phyloP scores from a whole-genome alignment of 1,140 invertebrate species.

The Heliconius himera region DNA sequence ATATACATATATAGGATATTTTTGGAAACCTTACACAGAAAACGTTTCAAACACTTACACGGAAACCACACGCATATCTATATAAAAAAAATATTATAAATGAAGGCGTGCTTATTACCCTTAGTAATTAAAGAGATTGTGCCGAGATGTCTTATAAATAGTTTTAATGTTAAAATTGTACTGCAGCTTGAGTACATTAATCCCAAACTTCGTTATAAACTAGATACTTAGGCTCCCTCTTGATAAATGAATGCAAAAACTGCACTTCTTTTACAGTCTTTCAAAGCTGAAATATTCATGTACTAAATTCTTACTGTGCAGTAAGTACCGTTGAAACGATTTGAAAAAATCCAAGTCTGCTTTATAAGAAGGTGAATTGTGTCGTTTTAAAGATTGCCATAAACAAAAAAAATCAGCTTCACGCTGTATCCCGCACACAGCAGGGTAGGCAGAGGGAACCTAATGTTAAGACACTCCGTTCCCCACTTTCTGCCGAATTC shows the following conservation, averaged over 20 bases:
- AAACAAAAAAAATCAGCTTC: not conserved
- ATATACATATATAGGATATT: no score
- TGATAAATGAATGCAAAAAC: conserved; percentile 27
- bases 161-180: not conserved
- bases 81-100: no score
- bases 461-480: no score
- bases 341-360: not conserved
- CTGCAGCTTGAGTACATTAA: not conserved
- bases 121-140: not conserved
- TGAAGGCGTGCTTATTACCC: no score
- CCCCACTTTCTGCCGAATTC: no score
- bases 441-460: no score
- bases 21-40: no score
- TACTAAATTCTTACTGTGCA: not conserved
- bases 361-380: not conserved
- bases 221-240: conserved; percentile 6
- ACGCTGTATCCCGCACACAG: no score
- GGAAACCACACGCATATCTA: no score
- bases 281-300: conserved; percentile 29
- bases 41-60: no score
- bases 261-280: conserved; percentile 21
- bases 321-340: conserved; percentile 9
- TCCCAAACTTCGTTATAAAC: conserved; percentile 13
- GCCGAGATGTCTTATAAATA: no score
- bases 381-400: not conserved